Evolutionary conservation across 2,113 vertebrate species (phyloP), one percentile per base, ranked within the genome.

Genomic region (Muntiacus muntjak): DNA sequence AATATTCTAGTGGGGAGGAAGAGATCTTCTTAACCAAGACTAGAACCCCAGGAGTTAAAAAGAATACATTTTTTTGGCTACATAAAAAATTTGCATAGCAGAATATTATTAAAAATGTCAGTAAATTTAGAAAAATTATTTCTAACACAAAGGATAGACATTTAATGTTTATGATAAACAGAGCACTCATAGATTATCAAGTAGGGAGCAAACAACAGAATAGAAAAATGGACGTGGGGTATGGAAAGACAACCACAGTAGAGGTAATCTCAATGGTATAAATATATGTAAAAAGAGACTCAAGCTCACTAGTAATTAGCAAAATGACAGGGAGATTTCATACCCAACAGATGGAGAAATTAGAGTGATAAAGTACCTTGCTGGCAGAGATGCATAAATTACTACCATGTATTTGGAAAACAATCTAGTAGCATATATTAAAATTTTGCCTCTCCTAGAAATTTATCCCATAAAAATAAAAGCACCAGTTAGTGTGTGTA

Each of bases 91-190:
- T 74, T 91, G 26, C 17, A 11, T 55, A 79, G 47, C 11, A 88
- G 67, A 67, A 78, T 97, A 67, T n/a, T 94, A 36, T 71, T 57
- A 74, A 82, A n/a, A 71, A 92, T 89, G 54, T 94, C 33, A 94
- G 12, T 40, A 89, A 60, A 89, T 58, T 97, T 88, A 74, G 64
- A 84, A 95, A 95, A 88, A 47, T 5, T 55, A 57, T 74, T 74
- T 95, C 87, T 90, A 40, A 89, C 9, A 50, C 43, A 81, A 30
- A 90, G 33, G 36, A 55, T 50, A 81, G 94, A 79, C 40, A 86
- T n/a, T 89, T 85, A 67, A 90, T 82, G 5, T 87, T 71, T 94
- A 87, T 83, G 36, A 60, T 96, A 57, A 84, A 91, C 21, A 94
- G 23, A 90, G n/a, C 36, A n/a, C n/a, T 60, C 40, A 79, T 19